Percentiles rank a stretch among this genome's conserved stretches.
Evolutionary conservation across 2,888 invertebrate species (phyloP).

Genomic region (Campoplex capitator): DNA sequence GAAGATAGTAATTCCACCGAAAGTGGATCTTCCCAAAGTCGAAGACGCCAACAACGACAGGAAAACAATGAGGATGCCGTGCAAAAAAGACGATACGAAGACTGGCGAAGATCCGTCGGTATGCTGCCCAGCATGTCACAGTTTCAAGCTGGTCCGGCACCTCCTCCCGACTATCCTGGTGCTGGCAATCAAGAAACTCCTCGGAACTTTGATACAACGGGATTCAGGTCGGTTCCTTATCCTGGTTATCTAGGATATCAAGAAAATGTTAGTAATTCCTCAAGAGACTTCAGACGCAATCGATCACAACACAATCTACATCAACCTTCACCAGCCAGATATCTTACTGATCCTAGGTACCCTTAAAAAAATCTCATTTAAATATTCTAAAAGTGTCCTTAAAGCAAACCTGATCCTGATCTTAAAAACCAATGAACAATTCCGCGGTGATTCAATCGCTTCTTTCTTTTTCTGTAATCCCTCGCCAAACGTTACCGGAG

Average conservation of each 20-base stretch:
- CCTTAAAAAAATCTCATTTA: constrained; percentile 67
- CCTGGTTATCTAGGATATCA: constrained; percentile 66
- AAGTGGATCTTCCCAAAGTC: constrained; percentile 81
- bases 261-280: constrained; percentile 55
- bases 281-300: constrained; percentile 78
- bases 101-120: constrained; percentile 81
- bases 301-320: constrained; percentile 89
- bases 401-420: background rate
- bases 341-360: constrained; percentile 77
- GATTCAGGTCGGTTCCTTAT: constrained; percentile 62
- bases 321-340: constrained; percentile 78
- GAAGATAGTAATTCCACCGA: constrained; percentile 83
- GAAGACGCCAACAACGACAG: constrained; percentile 74
- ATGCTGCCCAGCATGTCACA: constrained; percentile 78
- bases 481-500: background rate
- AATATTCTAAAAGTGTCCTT: background rate
- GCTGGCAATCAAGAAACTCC: constrained; percentile 63
- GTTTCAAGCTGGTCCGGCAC: constrained; percentile 74
- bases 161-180: constrained; percentile 80
- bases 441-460: background rate
- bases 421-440: background rate
- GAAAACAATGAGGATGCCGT: constrained; percentile 63
- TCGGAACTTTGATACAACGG: constrained; percentile 61
- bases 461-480: background rate
- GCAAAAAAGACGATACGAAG: constrained; percentile 67